Evolutionary conservation across 2,797 vertebrate genomes (phyloP).

Genomic region (Acanthurus leucopareius): DNA sequence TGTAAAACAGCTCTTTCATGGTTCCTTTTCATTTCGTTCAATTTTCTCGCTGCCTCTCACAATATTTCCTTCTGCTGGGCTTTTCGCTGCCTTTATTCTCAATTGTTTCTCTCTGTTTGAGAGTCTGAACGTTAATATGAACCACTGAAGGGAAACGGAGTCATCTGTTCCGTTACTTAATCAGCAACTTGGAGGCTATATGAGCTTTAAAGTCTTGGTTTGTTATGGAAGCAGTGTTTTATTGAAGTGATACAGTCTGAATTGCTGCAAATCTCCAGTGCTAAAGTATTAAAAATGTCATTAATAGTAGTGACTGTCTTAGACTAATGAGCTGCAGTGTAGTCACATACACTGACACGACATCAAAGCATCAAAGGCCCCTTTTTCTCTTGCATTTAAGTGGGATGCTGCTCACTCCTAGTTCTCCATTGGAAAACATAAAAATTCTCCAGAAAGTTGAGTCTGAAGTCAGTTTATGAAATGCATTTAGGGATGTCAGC

Average conservation of each 20-base stretch:
- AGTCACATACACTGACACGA: background rate
- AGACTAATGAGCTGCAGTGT: background rate
- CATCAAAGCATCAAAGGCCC: background rate
- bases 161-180: constrained; percentile 32
- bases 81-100: constrained; percentile 7
- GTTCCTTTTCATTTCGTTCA: background rate
- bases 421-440: background rate
- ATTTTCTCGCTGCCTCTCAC: background rate
- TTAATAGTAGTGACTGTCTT: background rate
- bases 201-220: background rate
- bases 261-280: background rate
- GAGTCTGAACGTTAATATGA: constrained; percentile 19
- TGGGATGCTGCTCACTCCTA: background rate
- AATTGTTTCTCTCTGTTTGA: constrained; percentile 17
- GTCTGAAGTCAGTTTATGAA: no score
- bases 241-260: background rate
- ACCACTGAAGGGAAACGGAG: constrained; percentile 26
- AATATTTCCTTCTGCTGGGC: background rate
- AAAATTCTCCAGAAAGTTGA: no score
- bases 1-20: constrained; percentile 12
- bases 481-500: no score
- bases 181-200: constrained; percentile 5
- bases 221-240: background rate
- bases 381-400: background rate
- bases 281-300: constrained; percentile 1